Percentiles rank a stretch among this genome's conserved stretches.
phyloP scores from a whole-genome alignment of 2,797 vertebrate species.

The Sparus aurata region DNA sequence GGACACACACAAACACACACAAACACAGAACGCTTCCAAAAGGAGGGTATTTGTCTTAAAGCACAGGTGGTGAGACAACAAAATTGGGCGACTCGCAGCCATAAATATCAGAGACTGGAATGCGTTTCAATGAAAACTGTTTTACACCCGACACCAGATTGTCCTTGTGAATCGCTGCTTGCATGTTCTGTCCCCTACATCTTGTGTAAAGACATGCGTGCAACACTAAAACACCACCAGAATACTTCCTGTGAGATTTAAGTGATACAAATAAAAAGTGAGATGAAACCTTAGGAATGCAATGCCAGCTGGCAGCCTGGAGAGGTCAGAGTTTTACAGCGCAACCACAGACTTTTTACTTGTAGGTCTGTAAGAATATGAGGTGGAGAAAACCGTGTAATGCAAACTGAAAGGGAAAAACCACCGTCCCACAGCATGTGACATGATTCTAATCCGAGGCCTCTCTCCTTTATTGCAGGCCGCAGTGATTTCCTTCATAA shows the following conservation, averaged over 20 bases:
- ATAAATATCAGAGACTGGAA: not conserved
- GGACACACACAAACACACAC: not conserved
- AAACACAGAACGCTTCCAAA: not conserved
- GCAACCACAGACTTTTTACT: slow-evolving; percentile 8
- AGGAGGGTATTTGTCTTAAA: slow-evolving; percentile 23
- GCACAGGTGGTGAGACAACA: slow-evolving; percentile 16
- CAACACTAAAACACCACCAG: no score
- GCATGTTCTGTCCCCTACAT: not conserved
- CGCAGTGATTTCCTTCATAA: slow-evolving; percentile 56
- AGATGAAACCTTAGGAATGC: slow-evolving; percentile 4
- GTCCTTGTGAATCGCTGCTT: not conserved
- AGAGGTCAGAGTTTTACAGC: slow-evolving; percentile 59
- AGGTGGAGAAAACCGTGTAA: slow-evolving; percentile 24
- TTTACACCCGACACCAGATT: slow-evolving; percentile 2
- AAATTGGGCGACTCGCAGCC: not conserved
- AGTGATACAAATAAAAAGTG: not conserved
- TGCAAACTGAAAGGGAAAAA: slow-evolving; percentile 38
- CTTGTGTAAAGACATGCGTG: not conserved
- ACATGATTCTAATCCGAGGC: slow-evolving; percentile 63
- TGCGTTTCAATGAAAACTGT: not conserved
- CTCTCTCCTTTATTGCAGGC: slow-evolving; percentile 58
- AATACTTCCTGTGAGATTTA: not conserved
- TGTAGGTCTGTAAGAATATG: slow-evolving; percentile 44
- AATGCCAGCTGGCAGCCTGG: slow-evolving; percentile 40
- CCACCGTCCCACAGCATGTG: slow-evolving; percentile 44